phyloP scores from a whole-genome alignment of 2,797 vertebrate genomes.

The Borostomias antarcticus region DNA sequence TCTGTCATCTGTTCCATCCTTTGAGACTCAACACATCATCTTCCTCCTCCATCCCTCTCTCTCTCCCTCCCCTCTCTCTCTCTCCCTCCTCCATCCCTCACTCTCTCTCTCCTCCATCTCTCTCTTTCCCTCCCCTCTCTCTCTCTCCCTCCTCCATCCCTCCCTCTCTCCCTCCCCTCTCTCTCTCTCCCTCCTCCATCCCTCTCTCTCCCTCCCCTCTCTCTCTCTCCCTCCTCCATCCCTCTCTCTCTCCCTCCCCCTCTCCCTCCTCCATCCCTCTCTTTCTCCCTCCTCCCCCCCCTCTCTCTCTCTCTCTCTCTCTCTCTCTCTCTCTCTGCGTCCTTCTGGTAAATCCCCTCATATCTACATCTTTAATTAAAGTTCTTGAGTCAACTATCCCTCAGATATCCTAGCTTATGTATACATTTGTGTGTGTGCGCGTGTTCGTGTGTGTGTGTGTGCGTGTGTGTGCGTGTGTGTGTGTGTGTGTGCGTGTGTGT shows the following conservation, averaged over 20 bases:
- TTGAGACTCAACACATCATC: no score
- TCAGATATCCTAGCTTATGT: neutral
- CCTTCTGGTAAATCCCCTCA: conserved; percentile 22
- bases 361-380: conserved; percentile 27
- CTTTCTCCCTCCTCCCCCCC: neutral
- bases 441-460: conserved; percentile 13
- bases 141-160: neutral
- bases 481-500: conserved; percentile 2
- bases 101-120: no score
- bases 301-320: neutral
- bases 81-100: neutral
- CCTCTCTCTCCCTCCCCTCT: neutral
- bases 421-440: neutral
- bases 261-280: neutral
- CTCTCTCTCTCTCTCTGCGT: neutral
- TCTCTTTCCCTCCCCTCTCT: conserved; percentile 9
- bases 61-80: neutral
- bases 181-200: conserved; percentile 2
- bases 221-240: neutral
- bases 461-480: conserved; percentile 3
- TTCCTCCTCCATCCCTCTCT: conserved; percentile 5
- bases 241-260: conserved; percentile 7
- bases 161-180: neutral
- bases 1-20: neutral
- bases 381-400: neutral